Evolutionary conservation across 1,140 invertebrate genomes (phyloP).

Genomic region (Idris sp.): DNA sequence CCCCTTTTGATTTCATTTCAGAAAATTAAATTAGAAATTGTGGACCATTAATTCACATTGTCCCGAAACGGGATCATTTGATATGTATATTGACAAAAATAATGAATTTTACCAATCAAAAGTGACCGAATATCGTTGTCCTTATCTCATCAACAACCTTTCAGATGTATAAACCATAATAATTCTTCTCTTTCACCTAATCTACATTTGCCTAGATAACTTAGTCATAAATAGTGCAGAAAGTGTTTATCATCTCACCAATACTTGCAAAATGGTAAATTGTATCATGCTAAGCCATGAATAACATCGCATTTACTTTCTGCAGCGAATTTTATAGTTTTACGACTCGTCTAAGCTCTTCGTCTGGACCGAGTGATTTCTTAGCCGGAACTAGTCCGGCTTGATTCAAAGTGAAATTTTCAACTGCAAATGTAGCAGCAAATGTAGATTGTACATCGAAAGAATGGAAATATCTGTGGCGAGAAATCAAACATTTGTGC

Average conservation of each 20-base stretch:
- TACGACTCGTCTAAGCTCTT: slow-evolving; percentile 3
- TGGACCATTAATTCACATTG: slow-evolving; percentile 9
- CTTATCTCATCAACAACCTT: slow-evolving; percentile 17
- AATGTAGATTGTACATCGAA: slow-evolving; percentile 16
- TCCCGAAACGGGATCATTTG: slow-evolving; percentile 10
- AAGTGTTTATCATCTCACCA: slow-evolving; percentile 39
- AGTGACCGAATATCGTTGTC: slow-evolving; percentile 2
- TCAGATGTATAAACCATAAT: slow-evolving; percentile 32
- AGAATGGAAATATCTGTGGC: slow-evolving; percentile 7
- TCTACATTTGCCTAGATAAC: slow-evolving; percentile 19
- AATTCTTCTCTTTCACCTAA: slow-evolving; percentile 37
- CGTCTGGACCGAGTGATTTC: slow-evolving; percentile 3
- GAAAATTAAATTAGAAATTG: slow-evolving; percentile 25
- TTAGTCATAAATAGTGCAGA: slow-evolving; percentile 44
- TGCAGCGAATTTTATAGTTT: slow-evolving; percentile 4
- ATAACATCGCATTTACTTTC: slow-evolving; percentile 36
- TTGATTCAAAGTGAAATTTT: slow-evolving; percentile 28
- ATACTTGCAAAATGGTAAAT: slow-evolving; percentile 7
- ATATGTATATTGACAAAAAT: no score
- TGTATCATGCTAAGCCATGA: slow-evolving; percentile 6
- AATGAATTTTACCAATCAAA: slow-evolving; percentile 14
- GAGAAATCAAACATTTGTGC: slow-evolving; percentile 16
- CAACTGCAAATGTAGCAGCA: slow-evolving; percentile 9
- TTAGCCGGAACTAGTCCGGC: slow-evolving; percentile 10
- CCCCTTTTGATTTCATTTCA: no score